A percentile compares a stretch with the other conserved stretches of the same genome.
phyloP scores from a whole-genome alignment of 1,140 invertebrate genomes.

The Trichonephila clavata region DNA sequence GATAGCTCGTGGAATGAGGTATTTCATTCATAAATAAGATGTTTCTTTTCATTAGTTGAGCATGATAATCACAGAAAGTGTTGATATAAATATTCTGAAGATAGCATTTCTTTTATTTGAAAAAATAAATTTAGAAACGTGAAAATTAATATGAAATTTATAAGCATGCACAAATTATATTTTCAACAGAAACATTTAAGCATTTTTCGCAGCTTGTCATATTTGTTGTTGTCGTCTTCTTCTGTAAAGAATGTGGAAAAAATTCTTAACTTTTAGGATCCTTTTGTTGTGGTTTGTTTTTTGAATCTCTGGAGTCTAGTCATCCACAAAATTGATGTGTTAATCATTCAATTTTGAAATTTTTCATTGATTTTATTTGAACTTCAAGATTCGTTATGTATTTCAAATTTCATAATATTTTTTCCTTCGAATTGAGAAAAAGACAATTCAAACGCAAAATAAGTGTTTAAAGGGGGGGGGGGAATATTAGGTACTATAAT shows the following conservation, averaged over 20 bases:
- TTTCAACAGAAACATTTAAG: slow-evolving; percentile 49
- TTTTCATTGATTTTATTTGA: not conserved
- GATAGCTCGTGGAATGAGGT: slow-evolving; percentile 29
- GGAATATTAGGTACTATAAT: too few species aligned
- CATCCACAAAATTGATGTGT: not conserved
- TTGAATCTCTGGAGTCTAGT: not conserved
- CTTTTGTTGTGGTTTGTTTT: slow-evolving; percentile 33
- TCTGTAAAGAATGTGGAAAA: slow-evolving; percentile 61
- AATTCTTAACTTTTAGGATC: not conserved
- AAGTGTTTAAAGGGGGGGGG: too few species aligned
- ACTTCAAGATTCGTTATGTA: not conserved
- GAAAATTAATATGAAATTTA: not conserved
- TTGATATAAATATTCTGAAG: not conserved
- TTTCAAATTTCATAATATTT: not conserved
- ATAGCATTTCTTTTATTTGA: not conserved
- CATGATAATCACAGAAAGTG: not conserved
- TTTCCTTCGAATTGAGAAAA: too few species aligned
- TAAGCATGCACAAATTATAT: slow-evolving; percentile 4
- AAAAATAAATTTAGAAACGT: not conserved
- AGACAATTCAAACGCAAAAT: too few species aligned
- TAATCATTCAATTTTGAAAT: not conserved
- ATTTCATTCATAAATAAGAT: not conserved
- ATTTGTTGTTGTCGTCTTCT: slow-evolving; percentile 73
- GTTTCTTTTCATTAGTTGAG: not conserved
- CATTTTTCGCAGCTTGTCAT: slow-evolving; percentile 69